Evolutionary conservation across 2,888 invertebrate species (phyloP), one percentile per base, ranked within the genome.

Genomic region (Monoplex corrugatus): DNA sequence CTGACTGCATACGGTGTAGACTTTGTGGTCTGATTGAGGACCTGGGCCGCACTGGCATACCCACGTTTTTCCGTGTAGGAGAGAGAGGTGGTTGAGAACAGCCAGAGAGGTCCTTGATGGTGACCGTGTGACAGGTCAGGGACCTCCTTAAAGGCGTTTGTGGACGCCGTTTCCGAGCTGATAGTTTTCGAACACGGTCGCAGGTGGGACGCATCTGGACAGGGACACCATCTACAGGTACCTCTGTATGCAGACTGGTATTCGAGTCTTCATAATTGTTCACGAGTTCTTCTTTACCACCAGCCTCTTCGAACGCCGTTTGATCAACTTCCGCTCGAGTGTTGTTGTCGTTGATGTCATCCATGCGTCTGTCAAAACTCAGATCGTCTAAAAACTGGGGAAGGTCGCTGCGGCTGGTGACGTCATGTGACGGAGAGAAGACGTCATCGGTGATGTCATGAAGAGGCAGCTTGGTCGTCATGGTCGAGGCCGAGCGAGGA

Each of bases 101-200:
- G 45, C n/a, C 83, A 80, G 78, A 80, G 43, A 83, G 68, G n/a
- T 86, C 86, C 38, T 86, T 86, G 68, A 86, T 43, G 1, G 86
- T 86, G 86, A 86, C 86, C 16, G 35, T 38, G 68, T 86, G 86
- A 10, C 86, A 86, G 0, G 86, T 68, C 68, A 86, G 86, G 19
- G 86, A 86, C 3, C 86, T 40, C 0, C 86, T 40, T 23, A 86
- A 23, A 13, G 86, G 68, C 23, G 68, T n/a, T 6, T 68, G 68
- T 5, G n/a, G 68, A 1, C n/a, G 28, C 1, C 43, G 40, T 32
- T n/a, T 78, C 10, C 86, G 50, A 10, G 57, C 68, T 1, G 86
- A 68, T n/a, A 86, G 63, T 32, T 86, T 63, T 16, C 68, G 45
- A n/a, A 38, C 85, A 23, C 57, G 85, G 6, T 50, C 38, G 40